Evolutionary conservation across 2,888 invertebrate species (phyloP), one percentile per base, ranked within the genome.

Genomic region (Patella caerulea): DNA sequence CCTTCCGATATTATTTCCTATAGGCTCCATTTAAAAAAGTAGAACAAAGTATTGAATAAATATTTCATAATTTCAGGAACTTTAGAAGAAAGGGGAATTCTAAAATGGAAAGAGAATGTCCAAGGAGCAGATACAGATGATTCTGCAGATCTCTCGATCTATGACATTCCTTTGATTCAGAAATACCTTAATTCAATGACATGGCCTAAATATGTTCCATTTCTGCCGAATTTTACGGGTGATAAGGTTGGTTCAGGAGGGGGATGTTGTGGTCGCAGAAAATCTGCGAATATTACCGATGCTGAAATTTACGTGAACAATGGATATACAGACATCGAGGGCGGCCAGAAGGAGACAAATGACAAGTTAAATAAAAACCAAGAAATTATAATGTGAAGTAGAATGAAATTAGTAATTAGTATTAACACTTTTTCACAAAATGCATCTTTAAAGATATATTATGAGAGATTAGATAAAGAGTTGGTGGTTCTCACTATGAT

Each of bases 11-110:
- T 2, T 29, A 29, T 29, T 29, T 29, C 2, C 29, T n/a, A 24
- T 29, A 29, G 29, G 29, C 29, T 29, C 29, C 29, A 29, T 29
- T 29, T 29, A 29, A 29, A 29, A 29, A 29, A 29, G 29, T 29
- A 29, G 29, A 29, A 29, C 2, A 3, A 29, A 29, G 29, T 29
- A 29, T 29, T 29, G 29, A 29, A 29, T 29, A 29, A 29, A 29
- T 29, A 29, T 29, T 29, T 29, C 29, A 29, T 29, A 29, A 29
- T 84, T 83, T 73, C 78, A 96, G 96, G 96, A 1, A 94, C 95
- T 0, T 92, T 93, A 1, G 94, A 94, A 85, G 96, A 96, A 88
- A 93, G 96, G 12, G 96, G 96, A 0, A 90, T 96, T n/a, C 93
- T 93, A 7, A 94, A 94, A 74, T 96, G 96, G 96, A 93, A 94